Evolutionary conservation across 64 coral and sea anemone species (phyloP).

Genomic region (Orbicella faveolata): DNA sequence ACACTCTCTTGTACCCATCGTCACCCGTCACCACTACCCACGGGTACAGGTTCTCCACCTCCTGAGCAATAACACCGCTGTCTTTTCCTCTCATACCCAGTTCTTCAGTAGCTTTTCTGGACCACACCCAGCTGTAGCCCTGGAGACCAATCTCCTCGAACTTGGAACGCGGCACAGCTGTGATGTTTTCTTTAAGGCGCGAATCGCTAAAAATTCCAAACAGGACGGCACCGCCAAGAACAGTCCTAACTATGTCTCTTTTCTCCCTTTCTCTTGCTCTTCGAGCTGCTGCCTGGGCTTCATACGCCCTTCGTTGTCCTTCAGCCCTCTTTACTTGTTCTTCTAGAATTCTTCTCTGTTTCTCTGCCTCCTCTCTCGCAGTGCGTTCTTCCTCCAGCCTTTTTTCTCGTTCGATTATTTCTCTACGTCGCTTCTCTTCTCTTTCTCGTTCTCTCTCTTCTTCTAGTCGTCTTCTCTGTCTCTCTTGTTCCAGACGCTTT

Average conservation of each 20-base stretch:
- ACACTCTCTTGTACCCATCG: constrained; percentile 40
- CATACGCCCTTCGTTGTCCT: not conserved
- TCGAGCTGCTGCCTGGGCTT: not conserved
- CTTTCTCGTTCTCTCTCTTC: constrained; percentile 9
- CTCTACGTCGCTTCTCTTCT: not conserved
- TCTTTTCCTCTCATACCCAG: constrained; percentile 28
- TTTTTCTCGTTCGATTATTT: not conserved
- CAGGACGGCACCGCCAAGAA: not conserved
- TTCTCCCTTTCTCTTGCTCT: not conserved
- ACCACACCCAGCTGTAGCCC: constrained; percentile 32
- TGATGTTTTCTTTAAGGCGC: constrained; percentile 42
- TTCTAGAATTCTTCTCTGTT: constrained; percentile 8
- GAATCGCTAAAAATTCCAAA: constrained; percentile 16
- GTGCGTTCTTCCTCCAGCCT: constrained; percentile 13
- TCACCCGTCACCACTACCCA: not conserved
- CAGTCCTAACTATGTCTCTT: not conserved
- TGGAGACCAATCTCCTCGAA: constrained; percentile 45
- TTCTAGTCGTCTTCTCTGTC: not conserved
- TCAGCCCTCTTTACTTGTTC: not conserved
- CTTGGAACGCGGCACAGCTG: constrained; percentile 13
- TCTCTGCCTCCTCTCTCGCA: constrained; percentile 3
- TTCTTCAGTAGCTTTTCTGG: not conserved
- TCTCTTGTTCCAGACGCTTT: constrained; percentile 8
- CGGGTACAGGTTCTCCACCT: constrained; percentile 39
- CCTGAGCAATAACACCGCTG: constrained; percentile 41